phyloP scores from a whole-genome alignment of 2,113 vertebrate species.

The Gallinago paraguaiae region DNA sequence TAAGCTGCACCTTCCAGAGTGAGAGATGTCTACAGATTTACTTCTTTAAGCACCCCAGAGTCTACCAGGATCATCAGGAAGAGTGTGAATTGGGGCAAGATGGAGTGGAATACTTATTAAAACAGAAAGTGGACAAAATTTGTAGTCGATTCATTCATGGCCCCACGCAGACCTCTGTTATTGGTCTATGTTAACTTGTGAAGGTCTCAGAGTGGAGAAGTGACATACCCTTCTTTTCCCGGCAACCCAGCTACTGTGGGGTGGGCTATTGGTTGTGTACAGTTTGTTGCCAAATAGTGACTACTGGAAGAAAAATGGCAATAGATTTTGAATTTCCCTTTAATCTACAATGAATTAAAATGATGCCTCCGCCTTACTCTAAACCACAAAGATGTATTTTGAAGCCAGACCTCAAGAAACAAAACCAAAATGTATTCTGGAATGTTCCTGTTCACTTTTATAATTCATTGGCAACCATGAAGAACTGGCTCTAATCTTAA shows the following conservation, averaged over 20 bases:
- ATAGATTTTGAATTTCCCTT: background rate
- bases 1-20: background rate
- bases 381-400: background rate
- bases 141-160: background rate
- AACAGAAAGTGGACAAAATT: background rate
- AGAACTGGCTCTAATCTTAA: slow-evolving; percentile 3
- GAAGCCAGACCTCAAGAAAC: background rate
- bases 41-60: background rate
- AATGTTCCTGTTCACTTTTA: background rate
- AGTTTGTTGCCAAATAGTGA: background rate
- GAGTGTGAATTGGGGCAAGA: background rate
- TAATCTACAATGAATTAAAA: background rate
- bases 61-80: background rate
- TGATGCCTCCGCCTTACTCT: background rate
- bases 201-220: background rate
- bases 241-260: background rate
- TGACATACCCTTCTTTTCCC: background rate
- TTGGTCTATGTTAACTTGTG: background rate
- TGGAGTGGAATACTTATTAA: background rate
- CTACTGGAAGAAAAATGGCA: background rate
- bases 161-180: background rate
- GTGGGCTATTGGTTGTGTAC: background rate
- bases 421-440: background rate
- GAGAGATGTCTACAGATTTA: background rate
- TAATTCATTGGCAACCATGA: background rate